A percentile compares a stretch with the other conserved stretches of the same genome.
phyloP scores from a whole-genome alignment of 1,140 invertebrate genomes.

The Micrasema longulum region DNA sequence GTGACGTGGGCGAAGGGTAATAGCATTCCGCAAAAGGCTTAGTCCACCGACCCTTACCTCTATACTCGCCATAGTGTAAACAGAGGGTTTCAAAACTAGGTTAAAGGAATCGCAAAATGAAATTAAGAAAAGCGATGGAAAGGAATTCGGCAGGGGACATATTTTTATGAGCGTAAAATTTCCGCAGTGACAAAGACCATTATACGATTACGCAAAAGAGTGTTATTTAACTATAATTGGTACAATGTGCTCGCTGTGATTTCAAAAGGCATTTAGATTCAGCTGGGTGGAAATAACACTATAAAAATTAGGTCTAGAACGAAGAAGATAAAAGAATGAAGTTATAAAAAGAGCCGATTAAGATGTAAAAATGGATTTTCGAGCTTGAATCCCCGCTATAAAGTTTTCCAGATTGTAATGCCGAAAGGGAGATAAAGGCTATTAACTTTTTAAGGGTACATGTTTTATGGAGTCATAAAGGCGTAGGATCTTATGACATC shows the following conservation, averaged over 20 bases:
- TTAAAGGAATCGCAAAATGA: conserved; percentile 19
- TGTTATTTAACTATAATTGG: too few relatives aligned
- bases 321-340: too few relatives aligned
- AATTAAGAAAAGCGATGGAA: neutral
- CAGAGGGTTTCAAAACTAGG: conserved; percentile 21
- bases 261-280: too few relatives aligned
- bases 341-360: too few relatives aligned
- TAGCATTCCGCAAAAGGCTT: conserved; percentile 9
- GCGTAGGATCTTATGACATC: neutral
- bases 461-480: neutral
- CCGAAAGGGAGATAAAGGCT: neutral
- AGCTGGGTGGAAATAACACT: too few relatives aligned
- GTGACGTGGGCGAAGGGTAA: conserved; percentile 2
- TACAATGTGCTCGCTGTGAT: too few relatives aligned
- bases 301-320: too few relatives aligned
- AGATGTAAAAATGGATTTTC: too few relatives aligned
- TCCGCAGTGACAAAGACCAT: too few relatives aligned
- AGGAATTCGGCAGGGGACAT: neutral
- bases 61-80: neutral
- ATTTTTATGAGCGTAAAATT: too few relatives aligned
- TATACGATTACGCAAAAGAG: too few relatives aligned
- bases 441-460: neutral
- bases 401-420: neutral
- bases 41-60: conserved; percentile 2
- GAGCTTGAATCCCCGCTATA: neutral